phyloP scores from a whole-genome alignment of 2,888 invertebrate genomes.

The Drosophila borborema region DNA sequence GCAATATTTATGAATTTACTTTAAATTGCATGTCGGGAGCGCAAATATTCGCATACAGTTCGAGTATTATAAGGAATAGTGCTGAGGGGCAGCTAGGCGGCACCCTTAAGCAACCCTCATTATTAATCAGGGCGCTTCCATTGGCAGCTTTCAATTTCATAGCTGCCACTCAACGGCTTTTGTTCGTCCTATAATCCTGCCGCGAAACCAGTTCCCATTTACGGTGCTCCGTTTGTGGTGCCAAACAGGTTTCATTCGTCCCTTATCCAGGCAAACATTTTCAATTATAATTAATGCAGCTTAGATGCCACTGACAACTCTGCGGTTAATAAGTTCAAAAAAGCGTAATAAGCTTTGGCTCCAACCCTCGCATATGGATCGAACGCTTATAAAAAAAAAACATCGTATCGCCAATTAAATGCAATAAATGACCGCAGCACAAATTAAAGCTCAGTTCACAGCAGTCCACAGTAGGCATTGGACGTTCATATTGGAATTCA shows the following conservation, averaged over 20 bases:
- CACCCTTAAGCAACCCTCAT: constrained; percentile 30
- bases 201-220: constrained; percentile 9
- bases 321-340: constrained; percentile 48
- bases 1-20: constrained; percentile 22
- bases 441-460: constrained; percentile 56
- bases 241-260: constrained; percentile 2
- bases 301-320: constrained; percentile 60
- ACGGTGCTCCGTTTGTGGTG: background rate
- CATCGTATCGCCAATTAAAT: constrained; percentile 61
- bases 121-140: constrained; percentile 8
- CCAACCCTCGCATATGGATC: background rate
- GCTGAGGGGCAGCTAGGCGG: background rate
- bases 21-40: constrained; percentile 14
- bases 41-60: constrained; percentile 1
- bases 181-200: constrained; percentile 26
- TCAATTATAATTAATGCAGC: constrained; percentile 63
- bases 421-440: constrained; percentile 24
- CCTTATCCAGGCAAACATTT: constrained; percentile 20
- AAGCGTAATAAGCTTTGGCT: constrained; percentile 48
- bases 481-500: constrained; percentile 48
- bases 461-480: constrained; percentile 1
- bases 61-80: background rate
- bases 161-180: constrained; percentile 37
- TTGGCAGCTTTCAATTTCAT: constrained; percentile 31
- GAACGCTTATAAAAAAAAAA: background rate